Evolutionary conservation across 2,888 invertebrate species (phyloP), one percentile per base, ranked within the genome.

Genomic region (Polymixis flavicincta): DNA sequence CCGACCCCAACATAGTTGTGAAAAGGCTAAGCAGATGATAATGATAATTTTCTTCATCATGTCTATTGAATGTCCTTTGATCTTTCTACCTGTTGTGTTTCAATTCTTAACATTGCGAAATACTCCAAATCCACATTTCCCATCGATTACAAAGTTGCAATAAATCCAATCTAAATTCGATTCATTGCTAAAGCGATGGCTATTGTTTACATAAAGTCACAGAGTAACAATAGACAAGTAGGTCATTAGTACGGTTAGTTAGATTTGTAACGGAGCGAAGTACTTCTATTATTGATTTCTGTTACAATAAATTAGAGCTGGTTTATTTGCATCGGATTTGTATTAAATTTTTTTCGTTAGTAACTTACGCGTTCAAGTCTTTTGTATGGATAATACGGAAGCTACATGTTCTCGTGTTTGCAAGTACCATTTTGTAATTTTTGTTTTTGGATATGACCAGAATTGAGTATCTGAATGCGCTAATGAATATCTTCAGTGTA

Each of bases 181-280:
- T 81, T 82, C 54, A 71, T 81, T 76, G 72, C 63, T 32, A 63
- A 66, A 83, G 14, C 37, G 59, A 42, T 67, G 37, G 75, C 70
- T 9, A 60, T 84, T 82, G 84, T 82, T 80, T 84, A 72, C 71
- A 55, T 54, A 74, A 75, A 70, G 19, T 42, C 32, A 65, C 60
- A 52, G 66, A 45, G 42, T 60, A 50, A 14, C 25, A 72, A 50
- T 28, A 17, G 32, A 1, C 71, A 82, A 82, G 59, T 84, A 32
- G 82, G 84, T 70, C 84, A 60, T 14, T 25, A 63, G 17, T 59
- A 70, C 63, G 84, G 63, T 71, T 71, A 52, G 52, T 82, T 82
- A 74, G 3, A 28, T 57, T 65, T 54, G 80, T 65, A 54, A 48
- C 45, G 13, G 68, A 65, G 0, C 45, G 60, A 6, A 70, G 32